Conservation (phyloP, 2,113 vertebrate genomes). For the Tinamus guttatus region DNA sequence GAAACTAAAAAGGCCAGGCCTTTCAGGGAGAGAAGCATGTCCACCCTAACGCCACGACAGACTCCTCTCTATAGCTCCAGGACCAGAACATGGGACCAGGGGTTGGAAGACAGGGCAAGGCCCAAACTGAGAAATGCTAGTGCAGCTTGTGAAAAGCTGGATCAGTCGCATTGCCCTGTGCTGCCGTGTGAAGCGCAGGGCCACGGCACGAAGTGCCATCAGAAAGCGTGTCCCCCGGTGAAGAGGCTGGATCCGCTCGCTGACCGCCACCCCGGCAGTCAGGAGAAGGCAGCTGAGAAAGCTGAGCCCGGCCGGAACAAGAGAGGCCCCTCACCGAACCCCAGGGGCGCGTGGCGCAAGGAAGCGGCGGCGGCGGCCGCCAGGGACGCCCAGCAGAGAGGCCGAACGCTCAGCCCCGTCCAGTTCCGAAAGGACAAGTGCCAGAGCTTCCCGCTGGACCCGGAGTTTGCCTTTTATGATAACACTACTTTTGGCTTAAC, state of each 20-base stretch:
- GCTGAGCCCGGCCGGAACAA: constrained; percentile 83
- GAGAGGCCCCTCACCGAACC: constrained; percentile 87
- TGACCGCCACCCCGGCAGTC: constrained; percentile 22
- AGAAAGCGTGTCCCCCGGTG: not conserved
- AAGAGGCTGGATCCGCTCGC: constrained; percentile 70
- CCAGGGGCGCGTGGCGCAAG: constrained; percentile 83
- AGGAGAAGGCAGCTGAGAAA: constrained; percentile 71
- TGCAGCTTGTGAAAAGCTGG: constrained; percentile 39
- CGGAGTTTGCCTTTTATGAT: constrained; percentile 82
- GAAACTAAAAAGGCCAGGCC: constrained; percentile 85
- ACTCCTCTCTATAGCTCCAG: constrained; percentile 80
- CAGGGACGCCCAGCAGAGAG: constrained; percentile 79
- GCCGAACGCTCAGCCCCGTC: constrained; percentile 80
- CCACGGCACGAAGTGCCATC: constrained; percentile 22
- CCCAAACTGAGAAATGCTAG: constrained; percentile 61
- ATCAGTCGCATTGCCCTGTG: constrained; percentile 44
- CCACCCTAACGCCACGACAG: constrained; percentile 80
- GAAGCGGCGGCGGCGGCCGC: constrained; percentile 65
- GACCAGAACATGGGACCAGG: constrained; percentile 80
- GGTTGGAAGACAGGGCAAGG: constrained; percentile 72
- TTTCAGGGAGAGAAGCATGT: constrained; percentile 93
- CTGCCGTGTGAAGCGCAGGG: not conserved
- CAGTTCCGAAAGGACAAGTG: constrained; percentile 84
- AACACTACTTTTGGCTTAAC: constrained; percentile 88
- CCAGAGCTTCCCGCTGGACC: constrained; percentile 86